phyloP scores from a whole-genome alignment of 2,888 invertebrate genomes.

The Drosophila nr. medialis region DNA sequence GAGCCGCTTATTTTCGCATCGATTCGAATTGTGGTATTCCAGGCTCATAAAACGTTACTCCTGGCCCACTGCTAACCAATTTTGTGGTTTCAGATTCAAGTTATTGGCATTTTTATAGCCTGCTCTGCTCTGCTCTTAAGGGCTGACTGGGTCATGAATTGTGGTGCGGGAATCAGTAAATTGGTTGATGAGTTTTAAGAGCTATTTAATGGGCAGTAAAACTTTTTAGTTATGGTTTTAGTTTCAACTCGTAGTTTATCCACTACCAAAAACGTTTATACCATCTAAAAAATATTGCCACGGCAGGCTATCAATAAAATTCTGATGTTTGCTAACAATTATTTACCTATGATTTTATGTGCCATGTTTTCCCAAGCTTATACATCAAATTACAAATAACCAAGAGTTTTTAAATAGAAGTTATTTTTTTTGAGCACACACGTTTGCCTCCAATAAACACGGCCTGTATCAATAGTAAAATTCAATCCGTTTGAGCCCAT shows the following conservation, averaged over 20 bases:
- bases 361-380: background rate
- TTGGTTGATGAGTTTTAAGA: slow-evolving; percentile 44
- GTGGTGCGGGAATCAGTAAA: slow-evolving; percentile 19
- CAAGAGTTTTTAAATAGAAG: background rate
- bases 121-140: slow-evolving; percentile 17
- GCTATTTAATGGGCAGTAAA: slow-evolving; percentile 17
- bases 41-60: slow-evolving; percentile 30
- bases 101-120: slow-evolving; percentile 59
- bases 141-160: background rate
- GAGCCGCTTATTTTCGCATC: slow-evolving; percentile 45
- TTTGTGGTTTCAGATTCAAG: slow-evolving; percentile 45
- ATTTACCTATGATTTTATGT: background rate
- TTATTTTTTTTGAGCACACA: background rate
- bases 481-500: slow-evolving; percentile 1
- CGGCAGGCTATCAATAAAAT: background rate
- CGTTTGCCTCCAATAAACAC: slow-evolving; percentile 9
- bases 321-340: background rate
- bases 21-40: slow-evolving; percentile 3
- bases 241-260: background rate
- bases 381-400: background rate
- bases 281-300: background rate
- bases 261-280: background rate
- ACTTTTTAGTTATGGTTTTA: slow-evolving; percentile 9
- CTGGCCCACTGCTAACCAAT: slow-evolving; percentile 36
- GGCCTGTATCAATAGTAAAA: slow-evolving; percentile 2